Evolutionary conservation across 2,888 invertebrate genomes (phyloP), one percentile per base, ranked within the genome.

Genomic region (Sinelater perroti): DNA sequence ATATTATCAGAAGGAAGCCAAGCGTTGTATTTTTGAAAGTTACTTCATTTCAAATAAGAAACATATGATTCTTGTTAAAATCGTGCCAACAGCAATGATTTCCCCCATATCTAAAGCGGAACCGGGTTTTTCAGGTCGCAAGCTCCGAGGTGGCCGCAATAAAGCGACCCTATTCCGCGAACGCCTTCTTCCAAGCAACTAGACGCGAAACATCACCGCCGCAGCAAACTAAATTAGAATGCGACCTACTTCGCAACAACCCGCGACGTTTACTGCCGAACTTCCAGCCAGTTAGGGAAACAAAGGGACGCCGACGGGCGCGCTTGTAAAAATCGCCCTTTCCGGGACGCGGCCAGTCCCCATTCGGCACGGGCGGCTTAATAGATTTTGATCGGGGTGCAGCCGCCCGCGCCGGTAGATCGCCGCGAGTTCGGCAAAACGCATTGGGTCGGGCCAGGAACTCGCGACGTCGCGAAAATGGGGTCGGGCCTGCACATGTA

Each of bases 221-320:
- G 36, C 24, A 31, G 20, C 38, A 40, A 47, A 56, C 55, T 47
- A 49, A 55, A 56, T 56, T 56, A 56, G 49, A 56, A 49, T 56
- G 55, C 40, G 49, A 56, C 55, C 55, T 42, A 56, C 31, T 56
- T 56, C 20, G 16, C 11, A 40, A 49, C 33, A 45, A 33, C 44
- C 33, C 52, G 13, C 36, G 52, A 44, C 36, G 44, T 53, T 53
- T 53, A 53, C 52, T 26, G 42, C 44, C 44, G 26, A 53, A 53
- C 35, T 44, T 45, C 35, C 31, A 53, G 35, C 44, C 45, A 53
- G 44, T 35, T 53, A 26, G 44, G 35, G 42, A 53, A 44, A 35
- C 44, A 44, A 53, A 44, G 17, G 14, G 30, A 30, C 33, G 16
- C 21, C n/a, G n/a, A n/a, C n/a, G n/a, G n/a, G n/a, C n/a, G n/a